Conservation (phyloP, 2,113 vertebrate genomes). For the Nettapus auritus region DNA sequence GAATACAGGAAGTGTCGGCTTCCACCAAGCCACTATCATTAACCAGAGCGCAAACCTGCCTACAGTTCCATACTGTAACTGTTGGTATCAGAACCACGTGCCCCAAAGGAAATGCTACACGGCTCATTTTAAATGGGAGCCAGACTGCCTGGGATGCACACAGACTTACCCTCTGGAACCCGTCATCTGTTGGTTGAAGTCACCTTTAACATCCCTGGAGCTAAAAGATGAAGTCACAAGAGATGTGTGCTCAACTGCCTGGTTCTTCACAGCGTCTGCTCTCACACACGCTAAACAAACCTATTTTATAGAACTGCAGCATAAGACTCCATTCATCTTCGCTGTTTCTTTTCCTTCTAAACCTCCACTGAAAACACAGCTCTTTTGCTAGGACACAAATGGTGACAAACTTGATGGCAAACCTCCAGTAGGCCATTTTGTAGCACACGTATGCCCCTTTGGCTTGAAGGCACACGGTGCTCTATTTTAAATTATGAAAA, state of each 20-base stretch:
- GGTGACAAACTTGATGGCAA: not conserved
- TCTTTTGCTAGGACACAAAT: not conserved
- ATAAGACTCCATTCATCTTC: not conserved
- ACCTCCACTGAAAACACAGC: not conserved
- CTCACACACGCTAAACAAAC: not conserved
- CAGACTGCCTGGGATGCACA: not conserved
- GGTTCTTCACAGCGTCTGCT: not conserved
- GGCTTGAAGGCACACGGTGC: not conserved
- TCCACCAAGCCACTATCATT: not conserved
- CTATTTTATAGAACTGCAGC: not conserved
- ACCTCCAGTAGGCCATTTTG: not conserved
- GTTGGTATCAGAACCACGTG: not conserved
- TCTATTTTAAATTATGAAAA: not conserved
- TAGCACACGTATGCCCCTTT: not conserved
- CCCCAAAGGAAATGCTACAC: fast-evolving
- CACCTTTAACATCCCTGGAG: not conserved
- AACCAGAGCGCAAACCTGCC: not conserved
- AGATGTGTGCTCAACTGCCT: not conserved
- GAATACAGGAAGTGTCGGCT: not conserved
- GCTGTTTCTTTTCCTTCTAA: not conserved
- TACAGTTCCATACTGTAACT: not conserved
- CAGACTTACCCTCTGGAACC: not conserved
- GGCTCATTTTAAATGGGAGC: not conserved
- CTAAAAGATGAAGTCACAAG: not conserved
- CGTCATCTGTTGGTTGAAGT: not conserved